Evolutionary conservation across 1,140 invertebrate genomes (phyloP).

Genomic region (Idris sp.): DNA sequence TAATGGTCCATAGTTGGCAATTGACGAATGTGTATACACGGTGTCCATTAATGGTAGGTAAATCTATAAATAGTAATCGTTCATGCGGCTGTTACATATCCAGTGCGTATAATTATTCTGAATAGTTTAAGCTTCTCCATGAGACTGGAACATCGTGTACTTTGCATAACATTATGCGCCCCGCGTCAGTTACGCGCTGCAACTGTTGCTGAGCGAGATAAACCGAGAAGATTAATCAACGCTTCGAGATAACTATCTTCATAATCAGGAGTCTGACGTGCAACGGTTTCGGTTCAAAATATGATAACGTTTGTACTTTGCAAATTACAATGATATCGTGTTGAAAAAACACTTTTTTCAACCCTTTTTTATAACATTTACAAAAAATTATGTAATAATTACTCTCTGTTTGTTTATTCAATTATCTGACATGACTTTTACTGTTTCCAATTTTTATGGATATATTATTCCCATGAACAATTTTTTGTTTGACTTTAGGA

Average conservation of each 20-base stretch:
- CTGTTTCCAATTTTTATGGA: too few relatives aligned
- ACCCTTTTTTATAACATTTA: background rate
- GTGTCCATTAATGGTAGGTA: slow-evolving; percentile 58
- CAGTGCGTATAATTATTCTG: slow-evolving; percentile 64
- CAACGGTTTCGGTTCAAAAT: slow-evolving; percentile 50
- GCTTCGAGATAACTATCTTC: slow-evolving; percentile 60
- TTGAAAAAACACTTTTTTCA: background rate
- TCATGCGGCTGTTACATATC: slow-evolving; percentile 50
- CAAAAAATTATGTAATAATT: too few relatives aligned
- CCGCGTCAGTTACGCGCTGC: slow-evolving; percentile 58
- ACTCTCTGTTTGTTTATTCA: too few relatives aligned
- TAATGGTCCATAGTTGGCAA: slow-evolving; percentile 35
- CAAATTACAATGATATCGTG: slow-evolving; percentile 34
- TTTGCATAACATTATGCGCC: slow-evolving; percentile 66
- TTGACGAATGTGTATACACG: slow-evolving; percentile 48
- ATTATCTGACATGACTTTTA: too few relatives aligned
- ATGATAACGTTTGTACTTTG: slow-evolving; percentile 44
- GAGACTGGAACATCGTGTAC: slow-evolving; percentile 66
- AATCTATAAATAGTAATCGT: slow-evolving; percentile 59
- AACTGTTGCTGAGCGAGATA: slow-evolving; percentile 62
- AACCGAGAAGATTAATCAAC: slow-evolving; percentile 65
- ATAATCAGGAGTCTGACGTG: slow-evolving; percentile 54
- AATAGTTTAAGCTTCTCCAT: slow-evolving; percentile 64
- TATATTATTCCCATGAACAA: too few relatives aligned
- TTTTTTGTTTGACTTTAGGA: too few relatives aligned